Base-by-base conservation (phyloP, 2,113 vertebrate species). In the Rhinopithecus roxellana region DNA sequence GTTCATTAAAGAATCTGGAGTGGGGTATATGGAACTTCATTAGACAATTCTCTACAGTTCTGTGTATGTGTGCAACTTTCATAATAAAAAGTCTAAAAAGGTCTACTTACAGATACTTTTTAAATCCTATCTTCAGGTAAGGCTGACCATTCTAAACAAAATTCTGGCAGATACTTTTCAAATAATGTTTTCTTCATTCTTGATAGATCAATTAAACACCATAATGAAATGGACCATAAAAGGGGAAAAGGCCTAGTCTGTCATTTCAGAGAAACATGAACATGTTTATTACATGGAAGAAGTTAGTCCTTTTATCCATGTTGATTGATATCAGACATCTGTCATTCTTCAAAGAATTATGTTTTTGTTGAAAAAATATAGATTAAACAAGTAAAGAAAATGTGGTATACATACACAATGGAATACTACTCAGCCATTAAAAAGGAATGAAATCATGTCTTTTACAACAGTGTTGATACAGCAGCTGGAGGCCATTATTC, bases 151-250 rank as follows among this genome's bases (percentile, higher is more conserved):
- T 32, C 48, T 48, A 83, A 90, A 90, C 12, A 96, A 75, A 94
- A 97, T 61, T 86, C 69, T 77, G 93, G n/a, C 69, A 94, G 48
- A 32, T 32, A 57, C 1, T 43, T 95, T 85, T 92, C 72, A 80
- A 95, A 88, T 92, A 92, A 89, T 52, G 52, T 83, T 45, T 83
- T 67, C 59, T 70, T 93, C n/a, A 75, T 80, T 90, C 45, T 61
- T 20, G 16, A 86, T 7, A 87, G 35, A 91, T 30, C 38, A 83
- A 59, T 32, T 30, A 94, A 89, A 89, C 72, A n/a, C 43, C 43
- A 77, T 32, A 45, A 8, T 77, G 43, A 77, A 77, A 32, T 48
- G 27, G 43, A 48, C 43, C 38, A 74, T 30, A 57, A 94, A 81
- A 38, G 67, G 50, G n/a, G 69, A 93, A 91, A 92, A 94, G 40